Conservation (phyloP, 2,888 invertebrate species). For the Eilema griseolum region DNA sequence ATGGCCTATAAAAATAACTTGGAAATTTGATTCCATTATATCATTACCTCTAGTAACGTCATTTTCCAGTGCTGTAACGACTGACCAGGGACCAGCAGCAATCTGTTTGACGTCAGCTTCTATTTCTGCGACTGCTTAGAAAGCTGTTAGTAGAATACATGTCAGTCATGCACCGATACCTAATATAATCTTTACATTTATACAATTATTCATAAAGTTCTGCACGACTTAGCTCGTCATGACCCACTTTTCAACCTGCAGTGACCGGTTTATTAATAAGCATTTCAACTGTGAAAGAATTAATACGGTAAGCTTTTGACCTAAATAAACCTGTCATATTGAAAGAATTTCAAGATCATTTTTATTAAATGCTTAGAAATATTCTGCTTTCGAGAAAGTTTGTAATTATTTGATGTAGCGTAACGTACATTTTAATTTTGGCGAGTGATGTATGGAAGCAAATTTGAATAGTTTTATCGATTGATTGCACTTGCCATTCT, state of each 20-base stretch:
- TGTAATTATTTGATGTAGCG: neutral
- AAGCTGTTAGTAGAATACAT: constrained; percentile 45
- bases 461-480: neutral
- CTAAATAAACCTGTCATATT: constrained; percentile 12
- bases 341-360: neutral
- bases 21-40: constrained; percentile 13
- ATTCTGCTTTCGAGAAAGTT: neutral
- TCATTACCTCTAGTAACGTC: constrained; percentile 12
- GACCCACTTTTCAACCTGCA: constrained; percentile 27
- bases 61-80: constrained; percentile 41
- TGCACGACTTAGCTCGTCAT: constrained; percentile 33
- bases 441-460: no score
- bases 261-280: constrained; percentile 28
- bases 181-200: constrained; percentile 40
- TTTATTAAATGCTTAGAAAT: neutral
- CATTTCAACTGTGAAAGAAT: constrained; percentile 4
- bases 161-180: constrained; percentile 45
- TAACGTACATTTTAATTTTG: no score
- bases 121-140: constrained; percentile 45
- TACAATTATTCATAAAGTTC: constrained; percentile 44
- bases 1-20: constrained; percentile 13
- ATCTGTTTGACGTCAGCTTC: constrained; percentile 42
- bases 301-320: constrained; percentile 25
- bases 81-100: constrained; percentile 8
- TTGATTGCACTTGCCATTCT: neutral